A percentile compares a stretch with the other conserved stretches of the same genome.
These are phyloP conservation scores for Phalloptychus januarius DNA, from an alignment of 2,797 vertebrate species.

Conservation along the genomic window DNA sequence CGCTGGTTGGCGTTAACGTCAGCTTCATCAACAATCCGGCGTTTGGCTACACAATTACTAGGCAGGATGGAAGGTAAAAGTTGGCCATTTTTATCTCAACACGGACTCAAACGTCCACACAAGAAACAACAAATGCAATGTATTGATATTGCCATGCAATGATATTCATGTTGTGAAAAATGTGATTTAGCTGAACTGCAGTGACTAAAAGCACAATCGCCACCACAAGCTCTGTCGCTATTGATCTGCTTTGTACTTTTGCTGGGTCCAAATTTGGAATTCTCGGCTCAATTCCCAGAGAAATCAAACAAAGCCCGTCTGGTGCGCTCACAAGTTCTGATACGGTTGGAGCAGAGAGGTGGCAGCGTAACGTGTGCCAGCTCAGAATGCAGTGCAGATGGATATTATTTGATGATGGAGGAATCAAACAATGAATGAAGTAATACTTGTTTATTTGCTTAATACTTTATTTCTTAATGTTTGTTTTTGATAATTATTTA, in stretches of 20 bases:
- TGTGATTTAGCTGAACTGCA: slow-evolving; percentile 50
- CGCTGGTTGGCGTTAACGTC: slow-evolving; percentile 97
- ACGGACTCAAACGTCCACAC: slow-evolving; percentile 2
- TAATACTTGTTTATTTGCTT: slow-evolving; percentile 46
- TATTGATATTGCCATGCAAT: slow-evolving; percentile 3
- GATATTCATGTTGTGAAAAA: slow-evolving; percentile 47
- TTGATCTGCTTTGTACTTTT: slow-evolving; percentile 72
- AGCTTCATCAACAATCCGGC: slow-evolving; percentile 93
- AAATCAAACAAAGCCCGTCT: slow-evolving; percentile 79
- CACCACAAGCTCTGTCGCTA: slow-evolving; percentile 59
- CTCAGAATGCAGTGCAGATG: slow-evolving; percentile 67
- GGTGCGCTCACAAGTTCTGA: slow-evolving; percentile 74
- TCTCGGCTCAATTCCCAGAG: slow-evolving; percentile 76
- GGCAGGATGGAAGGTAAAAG: slow-evolving; percentile 95
- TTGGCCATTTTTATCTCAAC: not conserved
- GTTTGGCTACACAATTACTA: slow-evolving; percentile 94
- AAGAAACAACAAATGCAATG: not conserved
- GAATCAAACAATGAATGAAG: slow-evolving; percentile 53
- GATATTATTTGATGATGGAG: slow-evolving; percentile 60
- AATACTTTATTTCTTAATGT: slow-evolving; percentile 11
- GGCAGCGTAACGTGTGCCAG: slow-evolving; percentile 70
- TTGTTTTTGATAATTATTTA: not conserved
- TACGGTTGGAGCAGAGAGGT: slow-evolving; percentile 66
- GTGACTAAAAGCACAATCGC: slow-evolving; percentile 60
- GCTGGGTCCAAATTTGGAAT: slow-evolving; percentile 74